A percentile compares a stretch with the other conserved stretches of the same genome.
These are phyloP conservation scores for Lagodon rhomboides DNA, from an alignment of 2,797 vertebrate genomes.

Conservation along the genomic window DNA sequence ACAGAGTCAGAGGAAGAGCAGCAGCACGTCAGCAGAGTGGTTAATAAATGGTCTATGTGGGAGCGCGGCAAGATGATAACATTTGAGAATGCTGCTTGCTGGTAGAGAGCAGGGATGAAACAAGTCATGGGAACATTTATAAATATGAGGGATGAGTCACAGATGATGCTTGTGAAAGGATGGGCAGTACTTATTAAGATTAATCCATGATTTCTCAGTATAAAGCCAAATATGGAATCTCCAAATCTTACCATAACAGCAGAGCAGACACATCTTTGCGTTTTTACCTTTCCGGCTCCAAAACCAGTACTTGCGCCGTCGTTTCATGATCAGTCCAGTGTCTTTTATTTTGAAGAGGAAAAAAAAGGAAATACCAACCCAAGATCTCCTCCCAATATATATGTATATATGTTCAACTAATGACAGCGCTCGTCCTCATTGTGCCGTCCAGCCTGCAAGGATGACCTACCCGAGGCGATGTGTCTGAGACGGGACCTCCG, in stretches of 20 bases:
- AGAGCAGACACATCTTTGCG: constrained; percentile 77
- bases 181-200: neutral
- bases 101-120: constrained; percentile 23
- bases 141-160: constrained; percentile 23
- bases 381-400: neutral
- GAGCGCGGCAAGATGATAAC: constrained; percentile 36
- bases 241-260: constrained; percentile 81
- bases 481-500: constrained; percentile 56
- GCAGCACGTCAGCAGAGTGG: constrained; percentile 28
- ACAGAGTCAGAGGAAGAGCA: constrained; percentile 15
- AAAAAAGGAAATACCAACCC: constrained; percentile 5
- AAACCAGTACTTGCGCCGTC: constrained; percentile 87
- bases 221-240: constrained; percentile 19
- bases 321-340: constrained; percentile 81
- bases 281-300: constrained; percentile 85
- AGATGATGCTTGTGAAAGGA: constrained; percentile 29
- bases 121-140: neutral
- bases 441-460: constrained; percentile 22
- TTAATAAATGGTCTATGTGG: constrained; percentile 30
- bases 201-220: neutral
- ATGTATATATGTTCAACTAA: constrained; percentile 15
- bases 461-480: constrained; percentile 74
- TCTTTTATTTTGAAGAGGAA: constrained; percentile 59
- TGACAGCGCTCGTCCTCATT: constrained; percentile 10
- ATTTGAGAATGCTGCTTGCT: constrained; percentile 33